phyloP scores from a whole-genome alignment of 2,113 vertebrate species.

The Lota lota region DNA sequence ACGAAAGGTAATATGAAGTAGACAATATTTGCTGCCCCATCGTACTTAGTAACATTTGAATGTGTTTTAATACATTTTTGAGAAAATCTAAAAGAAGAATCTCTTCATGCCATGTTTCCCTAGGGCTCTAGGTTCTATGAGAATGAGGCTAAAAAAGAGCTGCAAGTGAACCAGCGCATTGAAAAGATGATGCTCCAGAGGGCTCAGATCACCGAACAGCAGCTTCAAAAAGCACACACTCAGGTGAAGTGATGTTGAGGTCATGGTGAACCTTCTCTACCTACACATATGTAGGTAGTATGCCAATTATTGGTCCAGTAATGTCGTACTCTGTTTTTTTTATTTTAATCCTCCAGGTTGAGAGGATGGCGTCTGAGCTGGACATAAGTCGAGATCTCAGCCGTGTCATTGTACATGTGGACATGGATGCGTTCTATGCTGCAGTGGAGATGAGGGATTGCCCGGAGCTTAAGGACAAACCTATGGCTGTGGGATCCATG shows the following conservation, averaged over 20 bases:
- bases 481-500: constrained; percentile 93
- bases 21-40: too few species aligned
- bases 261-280: neutral
- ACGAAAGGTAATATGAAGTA: too few species aligned
- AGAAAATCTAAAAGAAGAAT: neutral
- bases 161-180: constrained; percentile 92
- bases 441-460: constrained; percentile 95
- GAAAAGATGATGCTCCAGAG: constrained; percentile 90
- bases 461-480: constrained; percentile 87
- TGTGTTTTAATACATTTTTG: neutral
- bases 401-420: constrained; percentile 88
- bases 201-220: constrained; percentile 77
- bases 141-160: constrained; percentile 91
- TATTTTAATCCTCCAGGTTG: constrained; percentile 71
- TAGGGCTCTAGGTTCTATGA: constrained; percentile 96
- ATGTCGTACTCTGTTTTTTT: too few species aligned
- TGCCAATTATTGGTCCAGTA: neutral
- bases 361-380: constrained; percentile 74
- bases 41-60: too few species aligned
- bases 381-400: constrained; percentile 83
- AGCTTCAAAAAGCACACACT: constrained; percentile 82
- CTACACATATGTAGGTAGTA: too few species aligned
- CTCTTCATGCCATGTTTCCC: constrained; percentile 28
- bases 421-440: constrained; percentile 98
- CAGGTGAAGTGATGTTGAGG: constrained; percentile 72